Conservation (phyloP, 2,113 vertebrate genomes). For the Natator depressus region DNA sequence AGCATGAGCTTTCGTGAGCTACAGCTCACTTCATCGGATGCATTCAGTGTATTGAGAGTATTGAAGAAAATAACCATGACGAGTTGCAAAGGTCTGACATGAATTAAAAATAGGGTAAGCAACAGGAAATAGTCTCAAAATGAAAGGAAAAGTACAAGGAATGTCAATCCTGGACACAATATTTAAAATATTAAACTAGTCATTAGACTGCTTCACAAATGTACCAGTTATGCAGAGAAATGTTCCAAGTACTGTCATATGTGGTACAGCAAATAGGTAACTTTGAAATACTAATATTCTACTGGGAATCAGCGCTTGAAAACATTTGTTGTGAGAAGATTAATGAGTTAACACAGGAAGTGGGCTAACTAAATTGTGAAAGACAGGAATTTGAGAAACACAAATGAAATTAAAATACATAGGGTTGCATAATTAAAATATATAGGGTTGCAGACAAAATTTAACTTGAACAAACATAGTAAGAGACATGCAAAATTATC, state of each 20-base stretch:
- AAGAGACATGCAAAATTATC: too few species aligned
- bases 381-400: neutral
- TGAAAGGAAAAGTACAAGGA: neutral
- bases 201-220: neutral
- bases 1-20: too few species aligned
- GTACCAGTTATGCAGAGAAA: neutral
- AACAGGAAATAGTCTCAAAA: neutral
- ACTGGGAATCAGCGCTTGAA: neutral
- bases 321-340: neutral
- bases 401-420: neutral
- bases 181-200: neutral
- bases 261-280: neutral
- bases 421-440: neutral
- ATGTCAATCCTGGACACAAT: neutral
- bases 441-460: neutral
- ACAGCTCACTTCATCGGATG: too few species aligned
- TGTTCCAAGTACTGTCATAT: neutral
- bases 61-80: neutral
- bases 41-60: too few species aligned
- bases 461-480: neutral
- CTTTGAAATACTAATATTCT: neutral
- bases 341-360: neutral
- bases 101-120: neutral
- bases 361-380: neutral
- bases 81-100: neutral